Conservation (phyloP, 2,797 vertebrate species). For the Cheracebus regulus region DNA sequence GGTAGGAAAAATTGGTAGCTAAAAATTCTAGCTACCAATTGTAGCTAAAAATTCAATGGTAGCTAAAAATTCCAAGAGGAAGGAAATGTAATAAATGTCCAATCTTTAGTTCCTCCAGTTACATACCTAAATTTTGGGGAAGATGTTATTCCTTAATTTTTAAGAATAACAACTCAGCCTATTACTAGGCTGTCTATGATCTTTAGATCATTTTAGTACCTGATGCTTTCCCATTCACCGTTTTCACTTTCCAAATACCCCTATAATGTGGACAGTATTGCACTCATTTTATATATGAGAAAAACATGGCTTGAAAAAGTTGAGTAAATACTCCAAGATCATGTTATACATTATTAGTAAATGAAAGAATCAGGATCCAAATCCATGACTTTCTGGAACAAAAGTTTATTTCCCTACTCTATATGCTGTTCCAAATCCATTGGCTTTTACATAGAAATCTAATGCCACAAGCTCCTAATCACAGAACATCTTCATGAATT, state of each 20-base stretch:
- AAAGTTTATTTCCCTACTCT: background rate
- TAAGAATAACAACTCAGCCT: background rate
- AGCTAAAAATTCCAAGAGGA: background rate
- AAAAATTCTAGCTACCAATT: background rate
- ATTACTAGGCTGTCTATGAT: background rate
- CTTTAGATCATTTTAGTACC: background rate
- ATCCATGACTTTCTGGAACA: background rate
- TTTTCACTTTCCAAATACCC: conserved; percentile 33
- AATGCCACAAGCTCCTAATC: background rate
- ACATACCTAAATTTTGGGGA: background rate
- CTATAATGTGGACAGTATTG: background rate
- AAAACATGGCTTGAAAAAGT: background rate
- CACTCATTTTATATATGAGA: background rate
- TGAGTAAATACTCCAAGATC: background rate
- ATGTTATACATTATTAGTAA: background rate
- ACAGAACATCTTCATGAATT: background rate
- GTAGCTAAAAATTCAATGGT: background rate
- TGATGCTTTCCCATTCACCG: background rate
- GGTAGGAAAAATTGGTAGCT: background rate
- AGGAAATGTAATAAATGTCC: background rate
- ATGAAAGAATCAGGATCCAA: background rate
- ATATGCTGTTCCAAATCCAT: background rate
- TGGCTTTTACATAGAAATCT: background rate
- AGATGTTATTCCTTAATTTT: background rate
- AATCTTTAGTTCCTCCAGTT: background rate